A percentile compares a stretch with the other conserved stretches of the same genome.
Conservation (phyloP, 2,888 invertebrate genomes). For the Drosophila subquinaria region DNA sequence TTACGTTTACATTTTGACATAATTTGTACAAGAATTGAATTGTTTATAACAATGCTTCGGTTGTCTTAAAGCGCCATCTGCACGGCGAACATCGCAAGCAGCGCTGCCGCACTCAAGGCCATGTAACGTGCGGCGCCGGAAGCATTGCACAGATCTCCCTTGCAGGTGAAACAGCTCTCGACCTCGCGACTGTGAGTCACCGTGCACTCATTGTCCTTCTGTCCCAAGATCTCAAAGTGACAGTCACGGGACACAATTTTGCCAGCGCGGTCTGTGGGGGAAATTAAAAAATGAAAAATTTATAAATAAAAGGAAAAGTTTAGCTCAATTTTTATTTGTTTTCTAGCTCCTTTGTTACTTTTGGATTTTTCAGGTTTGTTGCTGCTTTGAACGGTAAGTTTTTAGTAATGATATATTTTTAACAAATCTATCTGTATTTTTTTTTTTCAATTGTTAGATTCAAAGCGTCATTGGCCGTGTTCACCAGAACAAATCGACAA, state of each 20-base stretch:
- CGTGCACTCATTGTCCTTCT: slow-evolving; percentile 79
- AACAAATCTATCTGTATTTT: neutral
- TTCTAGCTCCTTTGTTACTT: neutral
- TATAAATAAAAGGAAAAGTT: neutral
- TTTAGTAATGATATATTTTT: neutral
- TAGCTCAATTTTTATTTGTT: neutral
- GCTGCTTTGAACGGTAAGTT: slow-evolving; percentile 7
- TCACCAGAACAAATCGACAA: too few relatives aligned
- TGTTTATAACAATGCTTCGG: slow-evolving; percentile 6
- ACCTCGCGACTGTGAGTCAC: slow-evolving; percentile 82
- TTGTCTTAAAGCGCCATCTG: slow-evolving; percentile 71
- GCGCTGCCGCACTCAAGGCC: slow-evolving; percentile 68
- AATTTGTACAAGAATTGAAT: slow-evolving; percentile 36
- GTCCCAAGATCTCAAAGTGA: slow-evolving; percentile 82
- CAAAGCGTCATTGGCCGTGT: neutral
- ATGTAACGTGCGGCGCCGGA: slow-evolving; percentile 77
- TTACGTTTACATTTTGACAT: slow-evolving; percentile 18
- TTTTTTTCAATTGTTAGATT: neutral
- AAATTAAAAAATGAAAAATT: neutral
- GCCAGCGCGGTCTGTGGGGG: slow-evolving; percentile 78
- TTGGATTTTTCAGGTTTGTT: neutral
- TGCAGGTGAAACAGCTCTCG: slow-evolving; percentile 88
- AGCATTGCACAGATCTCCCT: slow-evolving; percentile 89
- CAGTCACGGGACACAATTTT: slow-evolving; percentile 83
- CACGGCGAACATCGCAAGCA: slow-evolving; percentile 73